Percentiles rank a stretch among this genome's conserved stretches.
phyloP scores from a whole-genome alignment of 2,888 invertebrate genomes.

The Lasioglossum oenotherae region DNA sequence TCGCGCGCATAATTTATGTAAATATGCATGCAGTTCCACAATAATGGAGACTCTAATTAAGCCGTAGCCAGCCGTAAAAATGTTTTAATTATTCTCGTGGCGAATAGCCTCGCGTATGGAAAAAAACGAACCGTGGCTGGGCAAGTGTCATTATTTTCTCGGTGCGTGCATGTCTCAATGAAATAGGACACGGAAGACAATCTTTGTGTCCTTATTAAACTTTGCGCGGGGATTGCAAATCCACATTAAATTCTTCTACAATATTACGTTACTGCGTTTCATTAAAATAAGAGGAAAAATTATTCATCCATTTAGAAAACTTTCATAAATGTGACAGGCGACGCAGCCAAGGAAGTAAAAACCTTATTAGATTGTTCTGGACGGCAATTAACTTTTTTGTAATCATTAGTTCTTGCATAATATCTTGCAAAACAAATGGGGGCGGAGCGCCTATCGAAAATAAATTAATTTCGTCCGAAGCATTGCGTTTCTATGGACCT shows the following conservation, averaged over 20 bases:
- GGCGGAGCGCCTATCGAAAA: neutral
- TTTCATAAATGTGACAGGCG: neutral
- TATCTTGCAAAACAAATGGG: neutral
- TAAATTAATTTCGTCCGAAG: neutral
- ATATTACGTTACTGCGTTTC: neutral
- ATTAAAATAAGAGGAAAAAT: neutral
- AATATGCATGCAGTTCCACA: neutral
- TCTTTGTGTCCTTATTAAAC: neutral
- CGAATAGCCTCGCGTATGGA: neutral
- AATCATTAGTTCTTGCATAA: neutral
- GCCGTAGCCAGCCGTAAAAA: neutral
- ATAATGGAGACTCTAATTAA: neutral
- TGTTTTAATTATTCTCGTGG: slow-evolving; percentile 1
- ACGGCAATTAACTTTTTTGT: neutral
- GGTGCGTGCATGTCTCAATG: neutral
- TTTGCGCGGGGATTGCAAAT: neutral
- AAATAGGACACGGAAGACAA: neutral
- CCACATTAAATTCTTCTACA: neutral
- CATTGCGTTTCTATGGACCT: neutral
- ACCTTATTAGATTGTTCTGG: neutral
- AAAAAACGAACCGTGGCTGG: neutral
- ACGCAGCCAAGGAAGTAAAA: neutral
- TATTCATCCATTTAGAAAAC: neutral
- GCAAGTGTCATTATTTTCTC: neutral
- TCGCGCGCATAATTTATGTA: neutral